Evolutionary conservation across 37 sponge, comb jelly and placozoan species (phyloP).

Genomic region (Aplysina aerophoba): DNA sequence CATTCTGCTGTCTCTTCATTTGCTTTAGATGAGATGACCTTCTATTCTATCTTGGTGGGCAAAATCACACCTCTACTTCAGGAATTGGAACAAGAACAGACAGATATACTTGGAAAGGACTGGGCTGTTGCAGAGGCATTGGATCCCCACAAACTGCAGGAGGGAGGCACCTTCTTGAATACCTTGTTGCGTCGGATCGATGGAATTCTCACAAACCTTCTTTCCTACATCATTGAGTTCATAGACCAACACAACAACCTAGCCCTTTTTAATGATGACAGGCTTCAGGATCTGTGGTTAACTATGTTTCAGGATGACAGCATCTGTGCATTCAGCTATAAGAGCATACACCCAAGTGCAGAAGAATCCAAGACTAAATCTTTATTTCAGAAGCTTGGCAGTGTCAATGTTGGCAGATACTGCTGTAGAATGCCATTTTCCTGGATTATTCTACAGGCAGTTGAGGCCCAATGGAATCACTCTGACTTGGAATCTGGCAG

Average conservation of each 20-base stretch:
- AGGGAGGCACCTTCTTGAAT: constrained; percentile 71
- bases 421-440: constrained; percentile 83
- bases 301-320: constrained; percentile 39
- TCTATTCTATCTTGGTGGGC: constrained; percentile 39
- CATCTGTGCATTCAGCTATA: constrained; percentile 38
- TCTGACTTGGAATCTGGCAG: no score
- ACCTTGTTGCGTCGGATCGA: constrained; percentile 54
- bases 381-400: constrained; percentile 2
- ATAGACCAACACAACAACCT: constrained; percentile 75
- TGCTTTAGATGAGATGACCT: constrained; percentile 4
- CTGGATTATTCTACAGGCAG: constrained; percentile 72
- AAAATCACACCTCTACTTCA: constrained; percentile 40
- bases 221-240: constrained; percentile 66
- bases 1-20: not conserved
- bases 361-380: constrained; percentile 8
- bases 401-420: constrained; percentile 30
- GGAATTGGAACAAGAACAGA: constrained; percentile 41
- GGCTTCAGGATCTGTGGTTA: constrained; percentile 50
- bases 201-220: constrained; percentile 58
- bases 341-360: not conserved
- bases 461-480: constrained; percentile 53
- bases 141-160: constrained; percentile 51
- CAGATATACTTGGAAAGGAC: not conserved
- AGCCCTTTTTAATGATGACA: constrained; percentile 23
- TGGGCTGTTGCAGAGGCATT: constrained; percentile 72